Conservation (phyloP, 2,113 vertebrate species). For the Pleuronectes platessa region DNA sequence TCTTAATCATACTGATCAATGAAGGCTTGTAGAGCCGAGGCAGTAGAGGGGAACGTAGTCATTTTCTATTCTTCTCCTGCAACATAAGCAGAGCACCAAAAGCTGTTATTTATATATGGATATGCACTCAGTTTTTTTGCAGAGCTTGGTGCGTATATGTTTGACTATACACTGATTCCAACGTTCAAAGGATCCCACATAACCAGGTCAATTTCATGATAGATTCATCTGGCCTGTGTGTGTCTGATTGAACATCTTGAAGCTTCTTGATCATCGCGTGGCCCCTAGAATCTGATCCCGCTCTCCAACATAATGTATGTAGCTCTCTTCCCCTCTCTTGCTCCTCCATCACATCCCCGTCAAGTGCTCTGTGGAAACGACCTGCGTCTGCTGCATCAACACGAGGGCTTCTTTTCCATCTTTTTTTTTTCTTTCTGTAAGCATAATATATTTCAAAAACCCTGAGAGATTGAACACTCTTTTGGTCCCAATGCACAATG, state of each 20-base stretch:
- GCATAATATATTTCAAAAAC: conserved; percentile 55
- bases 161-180: conserved; percentile 4
- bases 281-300: conserved; percentile 20
- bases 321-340: neutral
- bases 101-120: neutral
- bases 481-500: conserved; percentile 23
- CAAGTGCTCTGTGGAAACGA: conserved; percentile 47
- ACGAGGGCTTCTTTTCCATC: conserved; percentile 33
- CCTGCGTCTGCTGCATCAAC: conserved; percentile 55
- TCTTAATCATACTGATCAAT: too few relatives aligned
- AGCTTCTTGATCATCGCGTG: conserved; percentile 36
- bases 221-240: conserved; percentile 29
- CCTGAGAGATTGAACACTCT: conserved; percentile 36
- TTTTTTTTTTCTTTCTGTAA: conserved; percentile 2
- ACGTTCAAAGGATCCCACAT: conserved; percentile 50
- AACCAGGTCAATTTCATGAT: conserved; percentile 56
- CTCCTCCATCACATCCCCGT: conserved; percentile 42
- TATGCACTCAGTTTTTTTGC: neutral
- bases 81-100: neutral
- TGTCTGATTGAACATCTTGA: conserved; percentile 49
- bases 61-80: neutral
- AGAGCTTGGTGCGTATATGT: conserved; percentile 7
- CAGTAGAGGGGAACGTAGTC: too few relatives aligned
- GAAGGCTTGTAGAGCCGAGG: too few relatives aligned
- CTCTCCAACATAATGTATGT: conserved; percentile 15